These are phyloP conservation scores for Nannospalax galili DNA, from an alignment of 2,113 vertebrate genomes.

Conservation along the genomic window DNA sequence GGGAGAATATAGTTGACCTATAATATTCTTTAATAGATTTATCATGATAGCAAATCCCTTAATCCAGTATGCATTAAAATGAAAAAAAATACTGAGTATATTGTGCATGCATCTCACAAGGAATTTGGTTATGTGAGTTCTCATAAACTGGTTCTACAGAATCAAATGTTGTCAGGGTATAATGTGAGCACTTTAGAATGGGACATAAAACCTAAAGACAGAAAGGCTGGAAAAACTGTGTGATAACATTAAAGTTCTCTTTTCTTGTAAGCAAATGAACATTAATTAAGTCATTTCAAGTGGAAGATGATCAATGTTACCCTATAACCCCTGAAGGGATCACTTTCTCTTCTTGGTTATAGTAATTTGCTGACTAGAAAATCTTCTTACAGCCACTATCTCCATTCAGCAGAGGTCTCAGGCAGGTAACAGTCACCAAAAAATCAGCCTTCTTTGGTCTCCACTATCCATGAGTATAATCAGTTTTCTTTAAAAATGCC, in stretches of 20 bases:
- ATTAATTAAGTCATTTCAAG: neutral
- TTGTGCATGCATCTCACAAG: neutral
- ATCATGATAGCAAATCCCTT: neutral
- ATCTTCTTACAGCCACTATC: rapidly evolving
- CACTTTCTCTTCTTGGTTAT: neutral
- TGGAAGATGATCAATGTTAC: neutral
- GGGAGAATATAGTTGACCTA: neutral
- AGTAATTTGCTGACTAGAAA: neutral
- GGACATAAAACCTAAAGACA: neutral
- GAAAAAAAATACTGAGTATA: neutral
- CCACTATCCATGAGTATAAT: neutral
- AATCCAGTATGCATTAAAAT: slow-evolving; percentile 13
- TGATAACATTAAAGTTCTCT: neutral
- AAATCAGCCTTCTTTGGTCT: neutral
- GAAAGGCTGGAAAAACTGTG: neutral
- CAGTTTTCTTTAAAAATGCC: neutral
- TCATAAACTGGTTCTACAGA: neutral
- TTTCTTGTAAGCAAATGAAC: neutral
- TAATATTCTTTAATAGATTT: neutral
- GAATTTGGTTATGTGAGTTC: neutral
- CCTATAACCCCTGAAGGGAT: neutral
- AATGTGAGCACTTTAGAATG: neutral
- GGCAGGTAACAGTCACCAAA: neutral
- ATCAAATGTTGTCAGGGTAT: neutral
- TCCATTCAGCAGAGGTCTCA: neutral